phyloP scores from a whole-genome alignment of 2,113 vertebrate genomes.

The Petroica traversi region DNA sequence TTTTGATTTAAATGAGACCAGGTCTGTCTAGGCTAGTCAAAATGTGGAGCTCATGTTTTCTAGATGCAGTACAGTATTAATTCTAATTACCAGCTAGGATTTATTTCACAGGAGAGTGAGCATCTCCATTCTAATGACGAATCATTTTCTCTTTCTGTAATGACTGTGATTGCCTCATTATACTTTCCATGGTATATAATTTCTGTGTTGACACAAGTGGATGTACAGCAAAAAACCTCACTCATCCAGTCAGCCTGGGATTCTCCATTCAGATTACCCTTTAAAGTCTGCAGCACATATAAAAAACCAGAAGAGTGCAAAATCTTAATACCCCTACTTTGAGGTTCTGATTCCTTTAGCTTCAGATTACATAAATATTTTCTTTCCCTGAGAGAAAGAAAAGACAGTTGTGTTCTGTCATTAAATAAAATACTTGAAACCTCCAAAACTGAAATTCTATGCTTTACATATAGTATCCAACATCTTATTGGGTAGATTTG shows the following conservation, averaged over 20 bases:
- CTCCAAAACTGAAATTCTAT: not conserved
- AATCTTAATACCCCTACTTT: not conserved
- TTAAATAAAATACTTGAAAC: not conserved
- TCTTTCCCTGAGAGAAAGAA: not conserved
- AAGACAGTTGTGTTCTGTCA: not conserved
- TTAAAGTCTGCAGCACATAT: not conserved
- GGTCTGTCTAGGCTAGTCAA: not conserved
- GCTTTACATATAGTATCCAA: not conserved
- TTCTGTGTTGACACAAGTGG: constrained; percentile 32
- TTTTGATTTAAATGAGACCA: not conserved
- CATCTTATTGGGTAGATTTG: not conserved
- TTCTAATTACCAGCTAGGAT: constrained; percentile 24
- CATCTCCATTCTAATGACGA: constrained; percentile 13
- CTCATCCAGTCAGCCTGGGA: constrained; percentile 22
- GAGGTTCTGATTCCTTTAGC: not conserved
- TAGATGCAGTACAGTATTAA: not conserved
- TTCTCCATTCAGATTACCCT: not conserved
- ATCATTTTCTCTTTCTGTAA: constrained; percentile 49
- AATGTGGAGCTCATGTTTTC: not conserved
- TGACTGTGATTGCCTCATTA: constrained; percentile 28
- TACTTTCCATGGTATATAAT: constrained; percentile 32
- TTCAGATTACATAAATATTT: not conserved
- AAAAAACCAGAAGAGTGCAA: not conserved
- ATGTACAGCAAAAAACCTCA: not conserved
- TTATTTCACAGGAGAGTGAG: constrained; percentile 24